Conservation (phyloP, 1,140 invertebrate species). For the Papilio helenus region DNA sequence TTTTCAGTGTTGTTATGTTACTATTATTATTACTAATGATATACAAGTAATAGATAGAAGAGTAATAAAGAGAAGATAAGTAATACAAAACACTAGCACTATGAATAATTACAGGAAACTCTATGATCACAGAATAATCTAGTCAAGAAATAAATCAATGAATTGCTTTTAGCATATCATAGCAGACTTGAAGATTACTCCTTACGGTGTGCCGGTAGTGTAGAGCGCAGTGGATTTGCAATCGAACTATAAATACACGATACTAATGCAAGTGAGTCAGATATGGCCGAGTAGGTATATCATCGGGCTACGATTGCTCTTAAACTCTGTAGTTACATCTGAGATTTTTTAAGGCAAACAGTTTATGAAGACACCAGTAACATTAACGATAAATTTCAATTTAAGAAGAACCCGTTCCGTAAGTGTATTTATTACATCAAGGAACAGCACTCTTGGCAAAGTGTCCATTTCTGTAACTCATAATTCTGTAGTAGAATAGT, state of each 20-base stretch:
- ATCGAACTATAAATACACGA: conserved; percentile 54
- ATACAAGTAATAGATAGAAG: too few species aligned
- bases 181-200: background rate
- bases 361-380: too few species aligned
- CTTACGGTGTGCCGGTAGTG: background rate
- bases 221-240: conserved; percentile 39
- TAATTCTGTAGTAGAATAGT: background rate
- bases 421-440: background rate
- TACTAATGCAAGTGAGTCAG: conserved; percentile 49
- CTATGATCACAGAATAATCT: background rate
- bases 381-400: too few species aligned
- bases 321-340: background rate
- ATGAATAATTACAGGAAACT: background rate
- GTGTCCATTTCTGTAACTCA: background rate
- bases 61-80: too few species aligned
- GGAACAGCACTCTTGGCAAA: background rate
- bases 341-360: too few species aligned
- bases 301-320: background rate
- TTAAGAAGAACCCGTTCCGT: too few species aligned
- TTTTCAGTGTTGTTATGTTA: too few species aligned
- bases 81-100: background rate
- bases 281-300: conserved; percentile 41
- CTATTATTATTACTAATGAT: too few species aligned
- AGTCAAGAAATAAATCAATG: conserved; percentile 7
- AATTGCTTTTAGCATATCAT: conserved; percentile 32